These are phyloP conservation scores for Centropus bengalensis DNA, from an alignment of 2,113 vertebrate genomes.

Conservation along the genomic window DNA sequence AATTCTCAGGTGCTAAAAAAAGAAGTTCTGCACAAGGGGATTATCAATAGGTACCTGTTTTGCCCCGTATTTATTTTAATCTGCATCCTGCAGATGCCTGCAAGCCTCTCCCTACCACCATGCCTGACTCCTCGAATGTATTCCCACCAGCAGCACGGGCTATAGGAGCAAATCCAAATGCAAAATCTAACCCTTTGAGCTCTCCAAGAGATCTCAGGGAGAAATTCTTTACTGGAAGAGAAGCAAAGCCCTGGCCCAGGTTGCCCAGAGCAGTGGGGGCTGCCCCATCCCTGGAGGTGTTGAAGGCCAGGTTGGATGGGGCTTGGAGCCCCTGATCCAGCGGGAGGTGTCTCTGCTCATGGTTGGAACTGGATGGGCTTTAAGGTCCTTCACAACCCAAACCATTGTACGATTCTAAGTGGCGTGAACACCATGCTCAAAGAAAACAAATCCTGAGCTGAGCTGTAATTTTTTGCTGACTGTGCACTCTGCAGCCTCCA, in stretches of 20 bases:
- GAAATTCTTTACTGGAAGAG: too few species aligned
- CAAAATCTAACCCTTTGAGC: fast-evolving
- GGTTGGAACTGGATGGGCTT: too few species aligned
- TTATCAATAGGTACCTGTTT: not conserved
- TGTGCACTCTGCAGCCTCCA: not conserved
- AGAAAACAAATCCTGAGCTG: not conserved
- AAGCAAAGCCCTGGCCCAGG: too few species aligned
- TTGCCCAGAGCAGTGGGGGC: too few species aligned
- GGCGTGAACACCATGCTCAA: fast-evolving
- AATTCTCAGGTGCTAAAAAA: slow-evolving; percentile 15
- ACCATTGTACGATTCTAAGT: too few species aligned
- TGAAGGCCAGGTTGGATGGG: too few species aligned
- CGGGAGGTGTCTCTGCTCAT: too few species aligned
- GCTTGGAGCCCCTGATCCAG: too few species aligned
- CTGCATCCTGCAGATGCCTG: not conserved
- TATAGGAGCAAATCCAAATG: not conserved
- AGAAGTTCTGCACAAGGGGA: not conserved
- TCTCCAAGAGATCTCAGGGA: not conserved
- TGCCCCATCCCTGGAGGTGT: too few species aligned
- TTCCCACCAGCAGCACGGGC: not conserved
- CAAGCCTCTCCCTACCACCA: not conserved
- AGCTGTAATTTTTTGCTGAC: not conserved
- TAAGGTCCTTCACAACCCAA: too few species aligned
- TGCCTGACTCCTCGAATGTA: not conserved
- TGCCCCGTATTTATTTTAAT: not conserved